These are phyloP conservation scores for Tautogolabrus adspersus DNA, from an alignment of 2,113 vertebrate genomes.

Conservation along the genomic window DNA sequence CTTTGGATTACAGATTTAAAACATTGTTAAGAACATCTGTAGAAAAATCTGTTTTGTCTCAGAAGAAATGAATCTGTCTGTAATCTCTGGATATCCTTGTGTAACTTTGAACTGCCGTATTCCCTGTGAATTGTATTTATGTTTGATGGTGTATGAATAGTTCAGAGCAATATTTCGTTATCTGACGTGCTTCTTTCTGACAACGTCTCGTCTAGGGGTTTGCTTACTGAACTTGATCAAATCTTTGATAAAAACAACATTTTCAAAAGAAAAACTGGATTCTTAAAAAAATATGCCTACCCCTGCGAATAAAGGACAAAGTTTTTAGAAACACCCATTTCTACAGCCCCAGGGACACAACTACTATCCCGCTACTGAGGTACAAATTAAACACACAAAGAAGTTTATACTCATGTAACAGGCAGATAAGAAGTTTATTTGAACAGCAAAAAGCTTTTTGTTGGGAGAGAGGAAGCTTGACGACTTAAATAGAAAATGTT, in stretches of 20 bases:
- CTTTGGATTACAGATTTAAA: not conserved
- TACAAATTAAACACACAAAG: constrained; percentile 20
- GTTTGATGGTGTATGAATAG: not conserved
- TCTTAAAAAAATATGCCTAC: not conserved
- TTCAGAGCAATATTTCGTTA: not conserved
- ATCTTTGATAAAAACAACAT: not conserved
- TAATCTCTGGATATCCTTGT: not conserved
- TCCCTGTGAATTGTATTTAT: not conserved
- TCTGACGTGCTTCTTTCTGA: not conserved
- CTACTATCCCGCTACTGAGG: not conserved
- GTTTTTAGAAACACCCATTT: not conserved
- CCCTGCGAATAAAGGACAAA: not conserved
- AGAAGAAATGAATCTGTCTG: not conserved
- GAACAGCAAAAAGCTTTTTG: not conserved
- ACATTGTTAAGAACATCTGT: not conserved
- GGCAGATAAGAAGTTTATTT: constrained; percentile 26
- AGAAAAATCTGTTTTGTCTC: not conserved
- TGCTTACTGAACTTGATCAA: not conserved
- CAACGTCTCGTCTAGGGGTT: not conserved
- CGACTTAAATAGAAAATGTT: not conserved
- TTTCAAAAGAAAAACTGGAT: not conserved
- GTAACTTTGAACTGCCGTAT: not conserved
- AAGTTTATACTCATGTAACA: not conserved
- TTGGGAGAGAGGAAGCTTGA: not conserved
- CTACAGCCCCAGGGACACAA: constrained; percentile 1